phyloP scores from a whole-genome alignment of 2,888 invertebrate species.

The Pecten maximus region DNA sequence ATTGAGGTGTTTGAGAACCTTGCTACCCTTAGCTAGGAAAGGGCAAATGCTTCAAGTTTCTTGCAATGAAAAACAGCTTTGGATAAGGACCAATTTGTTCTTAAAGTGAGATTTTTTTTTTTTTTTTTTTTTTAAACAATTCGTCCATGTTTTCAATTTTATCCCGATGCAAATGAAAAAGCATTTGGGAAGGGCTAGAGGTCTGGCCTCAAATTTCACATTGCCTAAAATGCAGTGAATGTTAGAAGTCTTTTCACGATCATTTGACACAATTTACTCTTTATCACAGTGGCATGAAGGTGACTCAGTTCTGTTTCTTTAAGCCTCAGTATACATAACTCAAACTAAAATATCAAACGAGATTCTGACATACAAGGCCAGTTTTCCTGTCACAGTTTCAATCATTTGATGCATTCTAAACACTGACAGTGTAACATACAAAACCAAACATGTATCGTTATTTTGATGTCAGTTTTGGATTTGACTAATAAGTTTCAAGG shows the following conservation, averaged over 20 bases:
- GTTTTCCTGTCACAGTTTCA: too few species aligned
- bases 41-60: not conserved
- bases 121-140: too few species aligned
- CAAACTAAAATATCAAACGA: not conserved
- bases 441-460: not conserved
- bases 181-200: not conserved
- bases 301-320: not conserved
- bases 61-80: not conserved
- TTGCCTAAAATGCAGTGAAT: not conserved
- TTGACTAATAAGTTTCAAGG: not conserved
- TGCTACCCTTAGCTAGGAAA: conserved; percentile 6
- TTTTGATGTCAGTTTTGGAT: not conserved
- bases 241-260: not conserved
- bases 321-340: not conserved
- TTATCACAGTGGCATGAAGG: not conserved
- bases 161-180: not conserved
- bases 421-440: not conserved
- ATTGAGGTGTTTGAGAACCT: not conserved
- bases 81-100: conserved; percentile 20
- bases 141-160: not conserved
- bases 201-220: not conserved
- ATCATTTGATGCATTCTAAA: too few species aligned
- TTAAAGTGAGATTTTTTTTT: not conserved
- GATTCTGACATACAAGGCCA: not conserved
- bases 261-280: not conserved